Evolutionary conservation across 2,113 vertebrate genomes (phyloP).

Genomic region (Condylura cristata): DNA sequence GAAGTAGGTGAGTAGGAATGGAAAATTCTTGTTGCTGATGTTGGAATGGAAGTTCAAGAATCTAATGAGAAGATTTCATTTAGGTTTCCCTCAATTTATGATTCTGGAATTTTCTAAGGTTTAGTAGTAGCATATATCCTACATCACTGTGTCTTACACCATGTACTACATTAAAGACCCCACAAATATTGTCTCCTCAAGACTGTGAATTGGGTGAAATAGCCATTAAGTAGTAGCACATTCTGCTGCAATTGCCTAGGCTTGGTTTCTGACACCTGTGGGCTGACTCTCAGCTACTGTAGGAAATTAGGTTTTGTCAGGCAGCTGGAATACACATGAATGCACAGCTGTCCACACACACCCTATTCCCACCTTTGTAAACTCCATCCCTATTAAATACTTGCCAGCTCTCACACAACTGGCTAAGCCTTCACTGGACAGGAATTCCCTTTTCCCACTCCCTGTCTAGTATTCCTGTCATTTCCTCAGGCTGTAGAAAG

Average conservation of each 20-base stretch:
- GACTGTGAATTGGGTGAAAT: background rate
- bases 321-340: background rate
- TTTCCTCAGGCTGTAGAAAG: background rate
- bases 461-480: background rate
- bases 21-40: background rate
- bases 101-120: background rate
- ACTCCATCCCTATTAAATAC: background rate
- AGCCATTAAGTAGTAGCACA: background rate
- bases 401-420: background rate
- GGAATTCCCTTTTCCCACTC: background rate
- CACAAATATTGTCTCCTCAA: background rate
- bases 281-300: background rate
- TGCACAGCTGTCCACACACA: background rate
- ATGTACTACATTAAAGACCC: background rate
- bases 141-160: background rate
- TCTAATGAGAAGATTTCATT: background rate
- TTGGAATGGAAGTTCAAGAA: background rate
- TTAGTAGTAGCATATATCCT: background rate
- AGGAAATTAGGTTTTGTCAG: constrained; percentile 29
- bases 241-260: background rate
- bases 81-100: background rate
- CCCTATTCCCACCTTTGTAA: background rate
- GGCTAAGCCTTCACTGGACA: background rate
- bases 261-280: background rate
- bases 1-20: background rate